phyloP scores from a whole-genome alignment of 2,113 vertebrate genomes.

The Manacus vitellinus region DNA sequence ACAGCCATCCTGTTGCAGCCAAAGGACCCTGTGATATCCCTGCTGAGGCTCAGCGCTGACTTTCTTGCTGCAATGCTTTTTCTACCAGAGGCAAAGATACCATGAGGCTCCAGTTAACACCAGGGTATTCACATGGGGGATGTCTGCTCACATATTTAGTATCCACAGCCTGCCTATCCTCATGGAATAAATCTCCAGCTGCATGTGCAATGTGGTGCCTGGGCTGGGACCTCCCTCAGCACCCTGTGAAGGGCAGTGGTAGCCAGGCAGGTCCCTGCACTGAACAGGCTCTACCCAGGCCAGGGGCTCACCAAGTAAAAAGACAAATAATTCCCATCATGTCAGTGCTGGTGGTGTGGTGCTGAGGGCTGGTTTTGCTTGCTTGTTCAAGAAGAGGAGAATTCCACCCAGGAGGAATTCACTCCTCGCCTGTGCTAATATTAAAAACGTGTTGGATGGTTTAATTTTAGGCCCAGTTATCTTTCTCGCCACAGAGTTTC shows the following conservation, averaged over 20 bases:
- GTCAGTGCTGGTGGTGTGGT: not conserved
- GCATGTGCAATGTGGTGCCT: not conserved
- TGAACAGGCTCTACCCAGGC: not conserved
- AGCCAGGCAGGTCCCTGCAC: not conserved
- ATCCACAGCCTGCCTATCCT: not conserved
- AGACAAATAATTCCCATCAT: not conserved
- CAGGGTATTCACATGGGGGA: not conserved
- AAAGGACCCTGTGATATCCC: not conserved
- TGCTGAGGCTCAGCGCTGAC: not conserved
- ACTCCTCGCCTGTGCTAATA: not conserved
- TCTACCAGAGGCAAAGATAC: not conserved
- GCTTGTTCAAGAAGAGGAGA: not conserved
- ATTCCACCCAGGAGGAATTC: not conserved
- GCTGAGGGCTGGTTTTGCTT: not conserved
- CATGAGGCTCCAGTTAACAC: not conserved
- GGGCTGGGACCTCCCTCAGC: not conserved
- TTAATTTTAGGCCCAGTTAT: constrained; percentile 18
- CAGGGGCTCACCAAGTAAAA: not conserved
- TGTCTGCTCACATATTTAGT: not conserved
- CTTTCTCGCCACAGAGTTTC: not conserved
- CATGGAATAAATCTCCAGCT: not conserved
- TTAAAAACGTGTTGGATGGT: not conserved
- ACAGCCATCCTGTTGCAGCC: not conserved
- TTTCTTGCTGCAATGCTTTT: not conserved
- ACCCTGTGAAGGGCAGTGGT: not conserved